Percentiles rank a stretch among this genome's conserved stretches.
phyloP scores from a whole-genome alignment of 2,888 invertebrate species.

The Parnassius smintheus region DNA sequence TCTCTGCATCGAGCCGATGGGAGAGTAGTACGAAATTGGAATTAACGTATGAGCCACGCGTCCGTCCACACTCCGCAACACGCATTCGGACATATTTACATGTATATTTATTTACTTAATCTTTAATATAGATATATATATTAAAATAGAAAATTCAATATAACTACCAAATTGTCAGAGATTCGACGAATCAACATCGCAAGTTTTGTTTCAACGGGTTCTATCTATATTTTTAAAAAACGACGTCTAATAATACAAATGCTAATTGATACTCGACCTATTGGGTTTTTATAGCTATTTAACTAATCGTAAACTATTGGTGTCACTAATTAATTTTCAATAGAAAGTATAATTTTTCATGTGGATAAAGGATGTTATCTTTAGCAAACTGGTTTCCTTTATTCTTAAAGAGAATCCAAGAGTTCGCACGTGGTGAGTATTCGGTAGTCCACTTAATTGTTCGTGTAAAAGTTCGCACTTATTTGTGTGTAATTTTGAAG shows the following conservation, averaged over 20 bases:
- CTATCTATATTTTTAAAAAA: constrained; percentile 62
- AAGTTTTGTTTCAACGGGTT: constrained; percentile 48
- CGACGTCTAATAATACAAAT: constrained; percentile 74
- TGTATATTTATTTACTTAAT: constrained; percentile 57
- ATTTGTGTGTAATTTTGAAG: constrained; percentile 26
- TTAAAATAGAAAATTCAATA: constrained; percentile 80
- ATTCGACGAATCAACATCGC: constrained; percentile 65
- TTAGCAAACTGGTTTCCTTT: constrained; percentile 43
- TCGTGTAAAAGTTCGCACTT: constrained; percentile 37
- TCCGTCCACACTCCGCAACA: constrained; percentile 36
- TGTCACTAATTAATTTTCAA: constrained; percentile 60
- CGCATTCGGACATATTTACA: constrained; percentile 56
- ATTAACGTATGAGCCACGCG: constrained; percentile 22
- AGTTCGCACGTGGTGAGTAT: constrained; percentile 30
- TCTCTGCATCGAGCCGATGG: constrained; percentile 3
- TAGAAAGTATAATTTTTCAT: constrained; percentile 46
- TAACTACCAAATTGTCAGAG: constrained; percentile 72
- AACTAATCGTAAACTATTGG: constrained; percentile 71
- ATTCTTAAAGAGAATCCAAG: constrained; percentile 37
- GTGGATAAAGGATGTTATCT: constrained; percentile 50
- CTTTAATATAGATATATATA: constrained; percentile 75
- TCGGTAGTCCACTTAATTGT: constrained; percentile 27
- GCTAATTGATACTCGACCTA: constrained; percentile 70
- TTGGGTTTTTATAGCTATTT: constrained; percentile 62
- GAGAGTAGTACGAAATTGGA: constrained; percentile 18